Evolutionary conservation across 1,140 invertebrate genomes (phyloP), one percentile per base, ranked within the genome.

Genomic region (Nephila pilipes): DNA sequence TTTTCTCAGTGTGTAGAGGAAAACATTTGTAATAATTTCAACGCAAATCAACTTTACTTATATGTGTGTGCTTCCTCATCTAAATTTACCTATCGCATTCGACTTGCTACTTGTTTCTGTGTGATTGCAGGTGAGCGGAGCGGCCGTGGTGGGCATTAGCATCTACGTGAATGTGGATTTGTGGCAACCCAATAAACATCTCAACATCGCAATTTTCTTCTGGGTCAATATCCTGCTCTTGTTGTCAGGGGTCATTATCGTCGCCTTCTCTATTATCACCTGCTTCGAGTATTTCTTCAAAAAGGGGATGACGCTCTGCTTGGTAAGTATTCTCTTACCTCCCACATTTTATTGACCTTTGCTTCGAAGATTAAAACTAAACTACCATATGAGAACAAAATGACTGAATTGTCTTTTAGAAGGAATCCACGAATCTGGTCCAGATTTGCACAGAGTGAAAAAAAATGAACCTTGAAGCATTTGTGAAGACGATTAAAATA

Each of bases 261-360:
- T 80, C n/a, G n/a, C 65, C 16, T 89, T 89, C 14, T 75, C 87
- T 1, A 12, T 79, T 3, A 16, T 58, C 38, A 55, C 57, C n/a
- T 89, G 87, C 22, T 89, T 79, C 18, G 25, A 58, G 10, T 57
- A 22, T 6, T 60, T 58, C 14, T 38, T 89, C 29, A 89, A 29
- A 18, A 29, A 55, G 87, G 38, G 38, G n/a, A 32, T 57, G n/a
- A 29, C 54, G 1, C 46, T 89, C 14, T 89, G 87, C 54, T 3
- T 79, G 8, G 80, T 81, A n/a, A 81, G 80, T 54, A n/a, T n/a
- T 25, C 12, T 55, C 12, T 81, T 14, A 6, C 63, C n/a, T 20
- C 12, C 57, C 57, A 8, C 16, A 20, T 25, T 25, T 25, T 25
- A 25, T 69, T 22, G 5, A 6, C n/a, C 10, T 46, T 8, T 46